A percentile compares a stretch with the other conserved stretches of the same genome.
phyloP scores from a whole-genome alignment of 2,888 invertebrate species.

The Gasteruption jaculator region DNA sequence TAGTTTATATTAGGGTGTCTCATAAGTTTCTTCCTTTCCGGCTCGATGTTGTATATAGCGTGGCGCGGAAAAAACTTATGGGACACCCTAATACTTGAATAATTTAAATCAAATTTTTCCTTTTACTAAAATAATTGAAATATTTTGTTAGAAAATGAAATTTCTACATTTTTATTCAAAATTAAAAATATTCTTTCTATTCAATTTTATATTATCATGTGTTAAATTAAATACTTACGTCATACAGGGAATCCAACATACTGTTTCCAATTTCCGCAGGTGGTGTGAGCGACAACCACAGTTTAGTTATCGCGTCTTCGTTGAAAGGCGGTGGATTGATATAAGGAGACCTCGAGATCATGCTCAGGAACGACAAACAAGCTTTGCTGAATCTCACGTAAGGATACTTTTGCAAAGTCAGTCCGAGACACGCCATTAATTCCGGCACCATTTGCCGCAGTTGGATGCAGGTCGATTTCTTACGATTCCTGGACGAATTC shows the following conservation, averaged over 20 bases:
- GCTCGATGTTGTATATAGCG: too few relatives aligned
- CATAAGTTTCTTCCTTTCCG: too few relatives aligned
- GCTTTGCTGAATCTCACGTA: constrained; percentile 42
- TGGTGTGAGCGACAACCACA: constrained; percentile 45
- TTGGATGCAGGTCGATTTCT: constrained; percentile 34
- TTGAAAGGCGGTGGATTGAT: constrained; percentile 36
- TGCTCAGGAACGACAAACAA: constrained; percentile 38
- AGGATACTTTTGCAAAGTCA: constrained; percentile 39
- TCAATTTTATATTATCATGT: constrained; percentile 9
- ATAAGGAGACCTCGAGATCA: constrained; percentile 40
- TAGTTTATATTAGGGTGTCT: too few relatives aligned
- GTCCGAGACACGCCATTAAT: constrained; percentile 37
- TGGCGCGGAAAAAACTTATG: too few relatives aligned
- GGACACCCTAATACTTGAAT: too few relatives aligned
- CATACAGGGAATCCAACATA: constrained; percentile 41
- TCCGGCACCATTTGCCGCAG: constrained; percentile 43
- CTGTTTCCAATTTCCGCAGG: constrained; percentile 42
- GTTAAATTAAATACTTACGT: constrained; percentile 30
- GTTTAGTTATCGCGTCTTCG: constrained; percentile 40
- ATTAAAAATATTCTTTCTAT: constrained; percentile 3
- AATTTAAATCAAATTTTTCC: too few relatives aligned
- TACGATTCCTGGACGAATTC: constrained; percentile 22
- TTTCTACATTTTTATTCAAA: neutral
- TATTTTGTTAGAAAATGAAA: neutral
- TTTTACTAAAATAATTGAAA: neutral